A percentile compares a stretch with the other conserved stretches of the same genome.
Conservation (phyloP, 2,888 invertebrate species). For the Zygaena filipendulae region DNA sequence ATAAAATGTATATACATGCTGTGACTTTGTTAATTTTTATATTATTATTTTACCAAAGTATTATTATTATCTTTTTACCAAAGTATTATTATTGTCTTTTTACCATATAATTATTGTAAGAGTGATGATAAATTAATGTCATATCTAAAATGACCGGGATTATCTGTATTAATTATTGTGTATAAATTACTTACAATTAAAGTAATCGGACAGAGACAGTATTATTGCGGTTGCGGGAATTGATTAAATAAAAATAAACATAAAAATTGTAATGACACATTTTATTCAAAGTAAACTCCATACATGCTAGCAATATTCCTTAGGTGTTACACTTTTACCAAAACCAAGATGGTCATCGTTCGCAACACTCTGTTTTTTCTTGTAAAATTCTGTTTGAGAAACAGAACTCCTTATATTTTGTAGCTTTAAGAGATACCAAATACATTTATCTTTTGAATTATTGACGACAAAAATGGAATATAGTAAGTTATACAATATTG, state of each 20-base stretch:
- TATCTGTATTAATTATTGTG: slow-evolving; percentile 26
- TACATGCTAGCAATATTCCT: too few species aligned
- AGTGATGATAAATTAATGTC: slow-evolving; percentile 38
- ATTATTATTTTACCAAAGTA: slow-evolving; percentile 43
- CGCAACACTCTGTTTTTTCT: too few species aligned
- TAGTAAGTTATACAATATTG: slow-evolving; percentile 56
- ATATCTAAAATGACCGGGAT: slow-evolving; percentile 48
- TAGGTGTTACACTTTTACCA: too few species aligned
- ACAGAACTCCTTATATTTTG: slow-evolving; percentile 30
- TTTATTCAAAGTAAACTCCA: too few species aligned
- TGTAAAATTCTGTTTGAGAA: too few species aligned
- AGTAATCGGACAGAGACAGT: slow-evolving; percentile 23
- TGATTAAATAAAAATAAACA: slow-evolving; percentile 36
- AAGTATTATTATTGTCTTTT: slow-evolving; percentile 43
- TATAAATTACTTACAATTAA: slow-evolving; percentile 19
- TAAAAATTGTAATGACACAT: too few species aligned
- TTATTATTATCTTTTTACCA: slow-evolving; percentile 44
- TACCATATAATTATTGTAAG: too few species aligned
- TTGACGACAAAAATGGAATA: slow-evolving; percentile 41
- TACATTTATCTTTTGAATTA: slow-evolving; percentile 33
- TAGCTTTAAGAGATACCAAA: slow-evolving; percentile 40
- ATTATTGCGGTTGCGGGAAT: slow-evolving; percentile 48
- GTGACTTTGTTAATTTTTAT: slow-evolving; percentile 54
- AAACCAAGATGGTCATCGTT: too few species aligned
- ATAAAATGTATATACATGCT: slow-evolving; percentile 40